Base-by-base conservation (phyloP, 2,888 invertebrate species). In the Mesoligia furuncula region DNA sequence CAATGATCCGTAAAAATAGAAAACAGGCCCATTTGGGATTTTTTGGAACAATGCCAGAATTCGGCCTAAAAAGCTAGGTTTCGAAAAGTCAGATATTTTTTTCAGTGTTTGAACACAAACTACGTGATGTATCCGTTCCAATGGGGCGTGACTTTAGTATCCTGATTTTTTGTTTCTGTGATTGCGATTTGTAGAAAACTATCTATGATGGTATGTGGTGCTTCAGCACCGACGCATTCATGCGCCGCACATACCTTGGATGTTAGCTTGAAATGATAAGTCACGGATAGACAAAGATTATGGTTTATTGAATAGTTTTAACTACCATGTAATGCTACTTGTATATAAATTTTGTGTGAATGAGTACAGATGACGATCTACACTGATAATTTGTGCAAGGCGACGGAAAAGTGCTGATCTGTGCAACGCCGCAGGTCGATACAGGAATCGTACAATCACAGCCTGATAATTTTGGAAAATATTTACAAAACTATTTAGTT, bases 1-100 rank as follows among this genome's bases (percentile, higher is more conserved):
- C 59, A 80, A 76, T 86, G 80, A 79, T 68, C 72, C 77, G 75
- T 79, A 74, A 74, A 84, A 87, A 84, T 79, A 76, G 66, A 77
- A 82, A 81, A 79, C 70, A 72, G 77, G n/a, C 20, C 74, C 59
- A 73, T 87, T 81, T 71, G 57, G 74, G 57, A 42, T 15, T 71
- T 72, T 87, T 86, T 86, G 84, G 86, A 72, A 71, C 80, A 73
- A 68, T 67, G 79, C 87, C 84, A 87, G 64, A 81, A 76, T 57
- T 9, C 66, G 39, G 51, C 45, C 61, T 66, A 67, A 84, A 85
- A 78, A 48, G 66, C 72, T 76, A 59, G 72, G 66, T 74, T 70
- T 67, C 20, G 27, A 73, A 75, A 70, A 42, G 51, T 45, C 45
- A 0, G 61, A 59, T 73, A 62, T 70, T 75, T 77, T 83, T 59